These are phyloP conservation scores for Eupsilia transversa DNA, from an alignment of 2,888 invertebrate genomes.

Conservation along the genomic window DNA sequence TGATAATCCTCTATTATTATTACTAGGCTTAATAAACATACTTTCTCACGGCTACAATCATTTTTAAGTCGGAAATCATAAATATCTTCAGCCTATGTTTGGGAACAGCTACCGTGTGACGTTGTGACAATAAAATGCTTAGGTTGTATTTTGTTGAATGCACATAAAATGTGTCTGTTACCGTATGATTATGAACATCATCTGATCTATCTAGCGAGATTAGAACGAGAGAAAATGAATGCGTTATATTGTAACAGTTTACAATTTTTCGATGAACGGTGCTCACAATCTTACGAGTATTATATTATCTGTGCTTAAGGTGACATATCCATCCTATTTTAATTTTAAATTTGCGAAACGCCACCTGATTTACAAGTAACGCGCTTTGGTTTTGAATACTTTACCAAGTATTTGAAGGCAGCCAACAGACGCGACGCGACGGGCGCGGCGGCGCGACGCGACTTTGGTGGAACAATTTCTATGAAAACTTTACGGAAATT, in stretches of 20 bases:
- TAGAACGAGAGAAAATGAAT: too few relatives aligned
- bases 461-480: too few relatives aligned
- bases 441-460: too few relatives aligned
- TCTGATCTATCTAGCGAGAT: too few relatives aligned
- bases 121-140: slow-evolving; percentile 1
- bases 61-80: slow-evolving; percentile 38
- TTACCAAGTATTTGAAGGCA: slow-evolving; percentile 3
- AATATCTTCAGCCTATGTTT: slow-evolving; percentile 40
- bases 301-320: too few relatives aligned
- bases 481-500: too few relatives aligned
- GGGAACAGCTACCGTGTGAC: slow-evolving; percentile 3
- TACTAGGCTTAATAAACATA: slow-evolving; percentile 53
- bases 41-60: slow-evolving; percentile 76
- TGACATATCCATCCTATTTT: slow-evolving; percentile 27
- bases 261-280: too few relatives aligned
- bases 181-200: too few relatives aligned
- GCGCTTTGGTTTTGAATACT: not conserved
- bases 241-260: too few relatives aligned
- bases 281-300: too few relatives aligned
- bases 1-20: slow-evolving; percentile 59
- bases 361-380: slow-evolving; percentile 16
- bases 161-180: slow-evolving; percentile 32
- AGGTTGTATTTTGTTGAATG: not conserved
- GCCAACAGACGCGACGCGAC: too few relatives aligned
- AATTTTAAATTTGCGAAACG: slow-evolving; percentile 35